phyloP scores from a whole-genome alignment of 2,888 invertebrate species.

The Noctua fimbriata region DNA sequence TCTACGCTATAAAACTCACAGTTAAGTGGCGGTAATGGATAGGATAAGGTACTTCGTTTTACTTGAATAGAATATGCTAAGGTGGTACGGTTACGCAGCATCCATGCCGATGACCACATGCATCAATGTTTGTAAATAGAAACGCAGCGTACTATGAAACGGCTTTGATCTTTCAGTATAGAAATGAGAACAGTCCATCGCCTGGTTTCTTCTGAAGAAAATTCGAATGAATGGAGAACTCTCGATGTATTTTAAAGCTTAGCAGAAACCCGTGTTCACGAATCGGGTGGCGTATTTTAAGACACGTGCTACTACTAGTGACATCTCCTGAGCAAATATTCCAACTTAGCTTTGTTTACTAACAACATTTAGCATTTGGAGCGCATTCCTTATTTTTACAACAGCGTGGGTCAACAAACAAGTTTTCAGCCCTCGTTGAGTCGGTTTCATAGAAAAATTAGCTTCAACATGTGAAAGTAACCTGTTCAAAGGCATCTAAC shows the following conservation, averaged over 20 bases:
- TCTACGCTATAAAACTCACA: constrained; percentile 68
- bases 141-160: constrained; percentile 80
- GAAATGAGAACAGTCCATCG: constrained; percentile 75
- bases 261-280: constrained; percentile 55
- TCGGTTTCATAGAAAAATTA: constrained; percentile 83
- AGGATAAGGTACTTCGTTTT: constrained; percentile 75
- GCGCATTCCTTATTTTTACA: constrained; percentile 56
- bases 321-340: constrained; percentile 78
- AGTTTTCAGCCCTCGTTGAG: constrained; percentile 62
- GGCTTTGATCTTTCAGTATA: constrained; percentile 77
- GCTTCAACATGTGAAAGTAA: constrained; percentile 81
- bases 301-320: constrained; percentile 75
- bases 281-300: constrained; percentile 62
- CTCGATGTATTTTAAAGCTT: constrained; percentile 72
- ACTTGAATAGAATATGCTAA: constrained; percentile 84
- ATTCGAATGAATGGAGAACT: constrained; percentile 63
- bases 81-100: constrained; percentile 88
- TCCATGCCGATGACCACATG: constrained; percentile 90
- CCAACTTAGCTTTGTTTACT: constrained; percentile 83
- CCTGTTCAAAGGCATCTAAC: constrained; percentile 80
- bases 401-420: constrained; percentile 64
- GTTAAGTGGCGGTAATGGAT: constrained; percentile 63
- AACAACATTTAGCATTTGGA: constrained; percentile 74
- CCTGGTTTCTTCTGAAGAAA: constrained; percentile 69
- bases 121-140: constrained; percentile 90